Conservation (phyloP, 64 coral and sea anemone genomes). For the Stichodactyla helianthus region DNA sequence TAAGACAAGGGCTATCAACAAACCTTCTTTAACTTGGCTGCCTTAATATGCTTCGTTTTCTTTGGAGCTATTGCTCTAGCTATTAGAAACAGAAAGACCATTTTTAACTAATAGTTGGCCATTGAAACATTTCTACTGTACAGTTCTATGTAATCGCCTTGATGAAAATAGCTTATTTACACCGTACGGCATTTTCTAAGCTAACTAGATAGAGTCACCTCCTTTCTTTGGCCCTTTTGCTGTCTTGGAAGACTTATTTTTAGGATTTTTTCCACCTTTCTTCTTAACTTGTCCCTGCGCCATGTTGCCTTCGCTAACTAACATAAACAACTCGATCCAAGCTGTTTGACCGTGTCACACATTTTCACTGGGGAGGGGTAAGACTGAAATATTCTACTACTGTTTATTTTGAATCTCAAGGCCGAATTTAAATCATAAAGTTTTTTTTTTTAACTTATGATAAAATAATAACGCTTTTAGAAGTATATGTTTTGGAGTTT, state of each 20-base stretch:
- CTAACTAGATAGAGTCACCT: conserved; percentile 25
- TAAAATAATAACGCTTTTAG: not conserved
- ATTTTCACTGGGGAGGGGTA: not conserved
- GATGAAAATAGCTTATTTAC: not conserved
- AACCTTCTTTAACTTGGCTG: conserved; percentile 60
- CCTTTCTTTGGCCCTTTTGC: conserved; percentile 76
- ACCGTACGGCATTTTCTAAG: not conserved
- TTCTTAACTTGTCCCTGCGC: conserved; percentile 83
- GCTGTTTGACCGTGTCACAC: not conserved
- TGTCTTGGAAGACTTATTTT: conserved; percentile 64
- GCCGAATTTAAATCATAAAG: not conserved
- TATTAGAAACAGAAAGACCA: not conserved
- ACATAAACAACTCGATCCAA: conserved; percentile 15
- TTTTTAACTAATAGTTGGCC: not conserved
- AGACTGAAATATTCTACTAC: not conserved
- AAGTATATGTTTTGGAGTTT: not conserved
- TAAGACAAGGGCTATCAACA: not conserved
- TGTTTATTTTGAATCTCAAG: not conserved
- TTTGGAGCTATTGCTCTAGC: conserved; percentile 53
- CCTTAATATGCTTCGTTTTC: conserved; percentile 53
- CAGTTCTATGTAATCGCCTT: not conserved
- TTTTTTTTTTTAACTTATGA: not conserved
- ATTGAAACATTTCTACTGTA: not conserved
- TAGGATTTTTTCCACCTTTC: conserved; percentile 39
- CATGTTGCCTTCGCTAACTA: conserved; percentile 23